Conservation (phyloP, 53 echinoderm and acorn worm genomes). For the Henricia sp. region DNA sequence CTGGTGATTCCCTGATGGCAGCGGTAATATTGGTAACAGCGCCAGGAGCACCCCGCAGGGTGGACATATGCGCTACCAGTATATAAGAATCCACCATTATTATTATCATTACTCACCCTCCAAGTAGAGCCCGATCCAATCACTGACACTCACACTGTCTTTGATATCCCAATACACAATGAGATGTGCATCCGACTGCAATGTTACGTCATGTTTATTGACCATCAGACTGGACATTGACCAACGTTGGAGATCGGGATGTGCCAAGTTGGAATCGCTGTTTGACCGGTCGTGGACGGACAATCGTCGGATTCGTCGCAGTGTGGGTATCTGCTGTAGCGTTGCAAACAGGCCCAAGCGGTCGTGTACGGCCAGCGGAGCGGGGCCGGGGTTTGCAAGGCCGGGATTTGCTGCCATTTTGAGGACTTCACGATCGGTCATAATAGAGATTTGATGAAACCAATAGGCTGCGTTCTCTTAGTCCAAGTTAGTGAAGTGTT, state of each 20-base stretch:
- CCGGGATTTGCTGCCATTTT: conserved; percentile 62
- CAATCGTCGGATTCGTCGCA: conserved; percentile 80
- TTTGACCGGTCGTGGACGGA: conserved; percentile 93
- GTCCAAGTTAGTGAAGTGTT: conserved; percentile 20
- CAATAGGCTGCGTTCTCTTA: neutral
- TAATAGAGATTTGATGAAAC: conserved; percentile 41
- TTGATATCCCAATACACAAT: conserved; percentile 91
- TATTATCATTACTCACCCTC: conserved; percentile 74
- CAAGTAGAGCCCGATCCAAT: conserved; percentile 95
- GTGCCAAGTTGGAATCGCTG: conserved; percentile 93
- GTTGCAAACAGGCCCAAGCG: conserved; percentile 79
- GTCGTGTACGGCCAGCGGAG: conserved; percentile 31
- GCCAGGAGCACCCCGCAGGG: no score
- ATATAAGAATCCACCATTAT: no score
- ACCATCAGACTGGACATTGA: conserved; percentile 79
- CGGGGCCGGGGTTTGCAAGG: conserved; percentile 45
- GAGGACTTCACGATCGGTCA: conserved; percentile 61
- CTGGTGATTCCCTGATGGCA: no score
- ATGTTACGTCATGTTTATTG: conserved; percentile 80
- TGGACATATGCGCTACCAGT: no score
- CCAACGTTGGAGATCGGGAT: conserved; percentile 79
- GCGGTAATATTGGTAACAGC: no score
- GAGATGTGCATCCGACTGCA: conserved; percentile 73
- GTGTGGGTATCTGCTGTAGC: conserved; percentile 65
- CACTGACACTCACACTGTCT: conserved; percentile 79